Percentiles rank a stretch among this genome's conserved stretches.
phyloP scores from a whole-genome alignment of 1,140 invertebrate species.

The Nylanderia fulva region DNA sequence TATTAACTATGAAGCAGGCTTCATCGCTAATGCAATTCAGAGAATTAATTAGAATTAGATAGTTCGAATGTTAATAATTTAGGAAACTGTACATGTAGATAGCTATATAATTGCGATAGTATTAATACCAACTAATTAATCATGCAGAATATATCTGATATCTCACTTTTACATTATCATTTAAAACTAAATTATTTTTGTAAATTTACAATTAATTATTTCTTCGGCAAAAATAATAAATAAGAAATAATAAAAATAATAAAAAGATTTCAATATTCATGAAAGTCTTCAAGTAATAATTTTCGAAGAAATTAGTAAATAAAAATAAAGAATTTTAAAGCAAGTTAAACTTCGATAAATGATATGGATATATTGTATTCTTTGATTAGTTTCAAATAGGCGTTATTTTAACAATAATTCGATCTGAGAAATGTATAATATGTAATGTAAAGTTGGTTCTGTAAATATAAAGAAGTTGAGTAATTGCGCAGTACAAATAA shows the following conservation, averaged over 20 bases:
- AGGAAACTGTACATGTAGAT: background rate
- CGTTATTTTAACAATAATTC: background rate
- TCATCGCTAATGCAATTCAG: background rate
- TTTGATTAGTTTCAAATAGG: background rate
- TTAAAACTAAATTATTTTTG: background rate
- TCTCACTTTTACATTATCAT: background rate
- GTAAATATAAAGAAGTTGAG: background rate
- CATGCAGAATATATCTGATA: background rate
- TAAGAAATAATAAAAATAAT: too few relatives aligned
- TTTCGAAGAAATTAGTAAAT: background rate
- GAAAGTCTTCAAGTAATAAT: background rate
- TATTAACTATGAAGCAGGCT: background rate
- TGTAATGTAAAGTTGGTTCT: too few relatives aligned
- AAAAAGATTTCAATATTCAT: background rate
- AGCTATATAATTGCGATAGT: background rate
- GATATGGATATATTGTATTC: background rate
- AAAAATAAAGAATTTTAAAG: background rate
- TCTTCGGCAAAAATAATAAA: too few relatives aligned
- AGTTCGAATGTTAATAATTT: background rate
- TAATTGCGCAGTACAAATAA: background rate
- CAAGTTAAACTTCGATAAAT: background rate
- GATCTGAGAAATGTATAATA: background rate
- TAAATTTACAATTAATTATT: background rate
- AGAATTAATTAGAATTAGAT: too few relatives aligned
- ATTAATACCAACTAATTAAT: constrained; percentile 8